Percentiles rank a stretch among this genome's conserved stretches.
phyloP scores from a whole-genome alignment of 2,888 invertebrate species.

The Lithophane leautieri region DNA sequence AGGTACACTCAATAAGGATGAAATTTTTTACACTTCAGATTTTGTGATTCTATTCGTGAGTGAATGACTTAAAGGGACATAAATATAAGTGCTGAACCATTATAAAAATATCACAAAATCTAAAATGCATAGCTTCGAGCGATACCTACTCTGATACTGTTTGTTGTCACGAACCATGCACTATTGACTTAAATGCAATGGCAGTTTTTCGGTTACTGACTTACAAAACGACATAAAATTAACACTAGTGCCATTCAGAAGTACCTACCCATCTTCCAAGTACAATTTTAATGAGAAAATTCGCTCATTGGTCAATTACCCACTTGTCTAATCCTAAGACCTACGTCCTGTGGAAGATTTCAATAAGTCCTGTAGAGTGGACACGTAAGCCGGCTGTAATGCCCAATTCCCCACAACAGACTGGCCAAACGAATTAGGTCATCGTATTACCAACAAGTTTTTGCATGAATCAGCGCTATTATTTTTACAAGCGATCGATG shows the following conservation, averaged over 20 bases:
- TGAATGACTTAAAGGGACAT: neutral
- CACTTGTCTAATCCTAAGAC: slow-evolving; percentile 5
- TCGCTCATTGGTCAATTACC: neutral
- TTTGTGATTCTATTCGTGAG: neutral
- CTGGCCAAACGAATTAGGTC: slow-evolving; percentile 47
- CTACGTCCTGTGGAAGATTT: slow-evolving; percentile 1
- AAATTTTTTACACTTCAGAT: neutral
- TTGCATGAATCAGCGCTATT: slow-evolving; percentile 48
- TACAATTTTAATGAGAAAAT: slow-evolving; percentile 1
- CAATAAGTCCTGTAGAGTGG: slow-evolving; percentile 12
- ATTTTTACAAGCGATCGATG: slow-evolving; percentile 51
- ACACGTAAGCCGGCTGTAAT: slow-evolving; percentile 19
- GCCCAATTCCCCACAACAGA: slow-evolving; percentile 28
- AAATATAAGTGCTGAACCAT: slow-evolving; percentile 8
- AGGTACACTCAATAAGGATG: no score
- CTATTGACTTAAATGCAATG: slow-evolving; percentile 11
- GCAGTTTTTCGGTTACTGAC: slow-evolving; percentile 19
- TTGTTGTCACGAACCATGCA: slow-evolving; percentile 38
- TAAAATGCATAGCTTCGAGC: slow-evolving; percentile 41
- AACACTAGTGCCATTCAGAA: neutral
- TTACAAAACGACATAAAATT: neutral
- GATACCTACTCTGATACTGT: slow-evolving; percentile 23
- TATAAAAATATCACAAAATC: slow-evolving; percentile 13
- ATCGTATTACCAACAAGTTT: slow-evolving; percentile 40
- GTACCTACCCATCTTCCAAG: no score